These are phyloP conservation scores for Parambassis ranga DNA, from an alignment of 2,797 vertebrate genomes.

Conservation along the genomic window DNA sequence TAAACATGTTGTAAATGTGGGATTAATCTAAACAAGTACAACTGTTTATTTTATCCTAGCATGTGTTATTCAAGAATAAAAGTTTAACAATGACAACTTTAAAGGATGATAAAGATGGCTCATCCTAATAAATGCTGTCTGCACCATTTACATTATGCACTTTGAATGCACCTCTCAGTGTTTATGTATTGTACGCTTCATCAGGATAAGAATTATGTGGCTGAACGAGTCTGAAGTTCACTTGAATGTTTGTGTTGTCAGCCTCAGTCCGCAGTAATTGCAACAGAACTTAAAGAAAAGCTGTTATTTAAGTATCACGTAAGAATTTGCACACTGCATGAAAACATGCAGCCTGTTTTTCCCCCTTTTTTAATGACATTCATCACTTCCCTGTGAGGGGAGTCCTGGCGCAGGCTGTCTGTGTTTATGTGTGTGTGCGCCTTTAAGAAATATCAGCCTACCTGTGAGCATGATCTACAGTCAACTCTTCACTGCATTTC, in stretches of 20 bases:
- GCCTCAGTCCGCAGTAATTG: not conserved
- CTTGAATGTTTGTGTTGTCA: not conserved
- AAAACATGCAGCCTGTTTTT: not conserved
- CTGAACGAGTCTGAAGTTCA: slow-evolving; percentile 12
- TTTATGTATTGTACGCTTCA: not conserved
- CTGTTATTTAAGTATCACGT: not conserved
- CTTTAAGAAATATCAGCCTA: slow-evolving; percentile 73
- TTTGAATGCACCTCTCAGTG: not conserved
- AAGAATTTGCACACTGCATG: not conserved
- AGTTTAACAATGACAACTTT: no score
- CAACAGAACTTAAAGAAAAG: no score
- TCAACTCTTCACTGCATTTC: slow-evolving; percentile 43
- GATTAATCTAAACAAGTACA: not conserved
- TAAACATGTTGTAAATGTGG: not conserved
- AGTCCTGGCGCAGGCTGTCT: not conserved
- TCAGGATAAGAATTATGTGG: not conserved
- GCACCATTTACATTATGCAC: no score
- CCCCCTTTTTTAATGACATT: not conserved
- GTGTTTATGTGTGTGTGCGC: slow-evolving; percentile 47
- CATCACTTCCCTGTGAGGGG: not conserved
- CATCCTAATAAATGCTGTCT: no score
- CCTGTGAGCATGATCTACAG: slow-evolving; percentile 57
- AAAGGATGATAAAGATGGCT: no score
- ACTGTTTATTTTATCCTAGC: not conserved
- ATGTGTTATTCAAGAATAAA: not conserved